Base-by-base conservation (phyloP, 2,797 vertebrate genomes). In the Onychomys torridus region DNA sequence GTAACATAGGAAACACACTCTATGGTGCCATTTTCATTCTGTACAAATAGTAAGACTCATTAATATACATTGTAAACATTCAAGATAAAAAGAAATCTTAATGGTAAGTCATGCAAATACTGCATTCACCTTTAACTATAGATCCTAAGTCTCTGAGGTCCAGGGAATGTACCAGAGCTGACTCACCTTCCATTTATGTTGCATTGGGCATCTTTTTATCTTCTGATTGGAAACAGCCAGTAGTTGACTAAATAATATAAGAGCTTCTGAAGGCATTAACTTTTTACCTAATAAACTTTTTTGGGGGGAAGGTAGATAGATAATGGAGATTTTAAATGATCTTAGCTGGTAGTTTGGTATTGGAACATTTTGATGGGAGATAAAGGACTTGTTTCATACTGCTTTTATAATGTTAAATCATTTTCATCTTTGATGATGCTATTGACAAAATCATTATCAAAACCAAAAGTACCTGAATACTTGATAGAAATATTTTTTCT, bases 401-500 rank as follows among this genome's bases (percentile, higher is more conserved):
- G 37, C 87, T 73, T 75, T 91, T 11, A 85, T 91, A 92, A 88
- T 75, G 82, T 76, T 73, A 95, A 96, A 75, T 81, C 67, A 55
- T 40, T 90, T 92, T 57, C 52, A 65, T 76, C 67, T 73, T 91
- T 92, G 49, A 82, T 97, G 81, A 90, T 84, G 49, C 14, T 61
- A 77, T 96, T 96, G 84, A 17, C n/a, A 95, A 94, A 95, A 57
- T 95, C 87, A 95, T 93, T 86, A 86, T 67, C 91, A 86, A 93
- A 95, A 67, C n/a, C 77, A 83, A 92, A 83, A 94, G 84, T 75
- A 95, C 95, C 88, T 89, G 73, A 96, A 78, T 55, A 71, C 27
- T 91, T 59, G 91, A 86, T 81, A 92, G 61, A 69, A 93, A 59
- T 25, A 32, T 93, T 96, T 94, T 91, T 94, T 87, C 61, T 97